Evolutionary conservation across 2,888 invertebrate species (phyloP).

Genomic region (Biston betularia): DNA sequence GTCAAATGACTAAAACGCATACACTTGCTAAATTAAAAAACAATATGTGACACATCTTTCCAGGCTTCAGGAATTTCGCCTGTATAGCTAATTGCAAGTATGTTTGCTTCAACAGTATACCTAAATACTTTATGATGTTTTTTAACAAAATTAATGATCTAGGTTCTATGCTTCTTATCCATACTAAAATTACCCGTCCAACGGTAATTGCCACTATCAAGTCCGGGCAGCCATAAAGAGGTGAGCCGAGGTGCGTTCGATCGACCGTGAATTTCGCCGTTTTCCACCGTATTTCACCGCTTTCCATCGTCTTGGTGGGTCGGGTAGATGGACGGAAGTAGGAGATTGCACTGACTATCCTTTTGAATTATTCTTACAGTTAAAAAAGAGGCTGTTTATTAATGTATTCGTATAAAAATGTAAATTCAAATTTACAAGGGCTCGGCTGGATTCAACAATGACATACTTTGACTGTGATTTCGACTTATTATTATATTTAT

Average conservation of each 20-base stretch:
- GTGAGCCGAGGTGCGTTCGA: constrained; percentile 70
- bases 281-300: constrained; percentile 22
- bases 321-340: constrained; percentile 23
- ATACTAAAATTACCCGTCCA: constrained; percentile 46
- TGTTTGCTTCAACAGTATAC: too few species aligned
- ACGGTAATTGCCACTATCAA: constrained; percentile 80
- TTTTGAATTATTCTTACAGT: constrained; percentile 8
- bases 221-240: constrained; percentile 75
- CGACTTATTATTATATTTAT: too few species aligned
- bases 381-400: constrained; percentile 6
- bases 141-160: background rate
- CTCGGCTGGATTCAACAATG: too few species aligned
- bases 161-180: constrained; percentile 53
- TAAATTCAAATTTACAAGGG: background rate
- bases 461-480: background rate
- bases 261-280: constrained; percentile 58
- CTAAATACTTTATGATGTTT: background rate
- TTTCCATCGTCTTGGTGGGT: constrained; percentile 13
- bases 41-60: too few species aligned
- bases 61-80: too few species aligned
- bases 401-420: too few species aligned
- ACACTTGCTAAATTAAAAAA: too few species aligned
- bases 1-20: too few species aligned
- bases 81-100: too few species aligned
- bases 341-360: constrained; percentile 26